phyloP scores from a whole-genome alignment of 2,888 invertebrate genomes.

The Leptura quadrifasciata region DNA sequence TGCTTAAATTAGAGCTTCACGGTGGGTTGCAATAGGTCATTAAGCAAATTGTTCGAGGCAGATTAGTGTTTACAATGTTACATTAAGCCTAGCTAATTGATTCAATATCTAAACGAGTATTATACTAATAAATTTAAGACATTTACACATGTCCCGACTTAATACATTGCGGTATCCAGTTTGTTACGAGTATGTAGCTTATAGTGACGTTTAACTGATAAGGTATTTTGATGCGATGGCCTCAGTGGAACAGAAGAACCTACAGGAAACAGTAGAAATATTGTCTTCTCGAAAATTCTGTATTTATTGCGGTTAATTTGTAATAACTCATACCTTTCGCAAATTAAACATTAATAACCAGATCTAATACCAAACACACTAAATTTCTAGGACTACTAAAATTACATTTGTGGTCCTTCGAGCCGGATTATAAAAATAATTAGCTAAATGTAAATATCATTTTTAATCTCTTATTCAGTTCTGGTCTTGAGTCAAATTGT shows the following conservation, averaged over 20 bases:
- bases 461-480: too few relatives aligned
- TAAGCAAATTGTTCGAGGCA: slow-evolving; percentile 44
- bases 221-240: neutral
- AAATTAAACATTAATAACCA: too few relatives aligned
- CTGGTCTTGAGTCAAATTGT: too few relatives aligned
- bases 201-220: neutral
- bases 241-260: neutral
- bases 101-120: slow-evolving; percentile 35
- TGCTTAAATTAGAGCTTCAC: neutral
- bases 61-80: slow-evolving; percentile 27
- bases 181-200: slow-evolving; percentile 15
- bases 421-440: neutral
- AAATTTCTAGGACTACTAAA: too few relatives aligned
- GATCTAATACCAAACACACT: too few relatives aligned
- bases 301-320: neutral
- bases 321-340: too few relatives aligned
- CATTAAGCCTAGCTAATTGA: slow-evolving; percentile 29
- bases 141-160: slow-evolving; percentile 8
- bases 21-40: neutral
- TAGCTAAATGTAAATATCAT: too few relatives aligned
- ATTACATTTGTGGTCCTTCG: neutral
- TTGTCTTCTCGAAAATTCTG: neutral
- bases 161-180: slow-evolving; percentile 32
- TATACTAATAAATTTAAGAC: slow-evolving; percentile 16
- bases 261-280: neutral